Conservation (phyloP, 2,888 invertebrate species). For the Dasypolia templi region DNA sequence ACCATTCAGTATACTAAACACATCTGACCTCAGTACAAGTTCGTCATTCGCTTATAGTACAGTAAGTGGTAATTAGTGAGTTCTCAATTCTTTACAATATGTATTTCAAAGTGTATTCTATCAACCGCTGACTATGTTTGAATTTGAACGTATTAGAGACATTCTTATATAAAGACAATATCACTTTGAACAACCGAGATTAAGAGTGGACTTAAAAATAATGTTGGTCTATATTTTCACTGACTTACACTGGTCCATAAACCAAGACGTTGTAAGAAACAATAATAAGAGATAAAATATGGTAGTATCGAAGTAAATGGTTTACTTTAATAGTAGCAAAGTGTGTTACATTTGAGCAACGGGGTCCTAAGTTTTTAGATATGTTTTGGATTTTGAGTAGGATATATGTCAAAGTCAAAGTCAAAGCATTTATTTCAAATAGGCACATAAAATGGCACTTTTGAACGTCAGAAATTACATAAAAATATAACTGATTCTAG, state of each 20-base stretch:
- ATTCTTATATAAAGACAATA: not conserved
- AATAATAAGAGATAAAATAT: conserved; percentile 35
- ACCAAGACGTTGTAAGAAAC: conserved; percentile 13
- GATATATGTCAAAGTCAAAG: no score
- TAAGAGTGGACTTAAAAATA: not conserved
- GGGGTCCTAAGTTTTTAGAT: not conserved
- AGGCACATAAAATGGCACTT: no score
- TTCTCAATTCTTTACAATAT: no score
- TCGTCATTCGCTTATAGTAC: no score
- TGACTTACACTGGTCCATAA: conserved; percentile 5
- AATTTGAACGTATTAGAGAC: not conserved
- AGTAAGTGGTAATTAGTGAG: no score
- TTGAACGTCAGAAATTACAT: no score
- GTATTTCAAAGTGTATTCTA: no score
- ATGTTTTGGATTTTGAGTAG: not conserved
- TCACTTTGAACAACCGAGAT: not conserved
- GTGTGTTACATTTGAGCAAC: conserved; percentile 7
- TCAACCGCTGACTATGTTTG: no score
- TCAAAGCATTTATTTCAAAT: no score
- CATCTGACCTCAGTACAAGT: no score
- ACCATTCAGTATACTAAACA: not conserved
- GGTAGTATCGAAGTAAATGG: conserved; percentile 33
- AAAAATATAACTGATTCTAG: no score
- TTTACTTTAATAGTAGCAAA: conserved; percentile 18
- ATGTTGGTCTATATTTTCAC: not conserved